A percentile compares a stretch with the other conserved stretches of the same genome.
Conservation (phyloP, 2,888 invertebrate genomes). For the Microplitis deprimator region DNA sequence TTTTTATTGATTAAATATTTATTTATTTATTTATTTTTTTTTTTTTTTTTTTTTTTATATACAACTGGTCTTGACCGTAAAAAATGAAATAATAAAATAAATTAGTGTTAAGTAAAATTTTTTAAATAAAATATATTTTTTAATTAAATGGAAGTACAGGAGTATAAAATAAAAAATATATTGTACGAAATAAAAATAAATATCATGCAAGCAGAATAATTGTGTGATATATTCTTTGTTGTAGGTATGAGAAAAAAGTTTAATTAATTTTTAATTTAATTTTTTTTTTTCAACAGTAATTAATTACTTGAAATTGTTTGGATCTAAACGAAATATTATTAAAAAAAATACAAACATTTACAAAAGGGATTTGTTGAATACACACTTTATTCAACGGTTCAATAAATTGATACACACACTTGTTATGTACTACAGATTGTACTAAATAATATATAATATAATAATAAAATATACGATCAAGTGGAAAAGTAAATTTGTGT, state of each 20-base stretch:
- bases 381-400: background rate
- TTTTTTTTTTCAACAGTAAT: background rate
- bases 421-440: background rate
- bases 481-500: background rate
- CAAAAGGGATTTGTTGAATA: background rate
- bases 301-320: background rate
- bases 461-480: background rate
- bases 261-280: background rate
- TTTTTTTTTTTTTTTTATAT: background rate
- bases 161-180: background rate
- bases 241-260: background rate
- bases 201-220: background rate
- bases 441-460: background rate
- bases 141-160: background rate
- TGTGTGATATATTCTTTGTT: conserved; percentile 1
- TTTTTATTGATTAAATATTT: background rate
- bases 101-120: background rate
- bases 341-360: background rate
- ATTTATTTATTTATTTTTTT: too few species aligned
- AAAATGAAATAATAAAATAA: background rate
- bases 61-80: background rate
- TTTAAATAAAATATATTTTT: background rate
- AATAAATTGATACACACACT: background rate
- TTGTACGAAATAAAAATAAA: background rate
- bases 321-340: background rate